These are phyloP conservation scores for Agonopterix alstromeriana DNA, from an alignment of 2,888 invertebrate genomes.

Conservation along the genomic window DNA sequence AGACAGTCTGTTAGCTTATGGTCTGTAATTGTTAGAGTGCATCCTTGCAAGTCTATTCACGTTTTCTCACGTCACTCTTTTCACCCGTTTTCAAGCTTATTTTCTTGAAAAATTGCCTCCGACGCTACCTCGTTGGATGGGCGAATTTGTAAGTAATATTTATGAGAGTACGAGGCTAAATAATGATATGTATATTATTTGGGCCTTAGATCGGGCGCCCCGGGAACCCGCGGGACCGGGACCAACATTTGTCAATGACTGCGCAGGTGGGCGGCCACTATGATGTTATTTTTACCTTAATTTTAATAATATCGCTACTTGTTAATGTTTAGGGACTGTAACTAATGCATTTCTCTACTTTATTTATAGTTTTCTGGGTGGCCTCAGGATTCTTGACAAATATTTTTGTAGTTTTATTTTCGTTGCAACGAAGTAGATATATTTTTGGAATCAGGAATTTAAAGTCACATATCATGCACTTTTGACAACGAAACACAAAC, in stretches of 20 bases:
- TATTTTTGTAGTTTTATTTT: background rate
- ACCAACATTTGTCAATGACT: conserved; percentile 65
- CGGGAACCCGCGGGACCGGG: conserved; percentile 34
- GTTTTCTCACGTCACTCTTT: conserved; percentile 12
- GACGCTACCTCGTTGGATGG: conserved; percentile 38
- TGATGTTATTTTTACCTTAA: conserved; percentile 57
- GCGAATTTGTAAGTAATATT: conserved; percentile 65
- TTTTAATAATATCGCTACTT: conserved; percentile 43
- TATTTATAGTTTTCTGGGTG: conserved; percentile 23
- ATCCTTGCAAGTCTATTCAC: conserved; percentile 5
- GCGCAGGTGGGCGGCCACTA: conserved; percentile 56
- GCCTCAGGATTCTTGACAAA: conserved; percentile 12
- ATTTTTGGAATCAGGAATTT: background rate
- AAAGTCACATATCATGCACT: background rate
- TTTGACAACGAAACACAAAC: no score
- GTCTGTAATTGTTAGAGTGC: background rate
- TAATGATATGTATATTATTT: conserved; percentile 72
- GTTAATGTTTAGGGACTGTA: conserved; percentile 14
- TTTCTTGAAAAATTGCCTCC: conserved; percentile 57
- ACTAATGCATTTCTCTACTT: conserved; percentile 2
- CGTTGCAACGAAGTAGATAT: background rate
- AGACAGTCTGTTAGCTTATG: background rate
- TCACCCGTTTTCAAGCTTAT: conserved; percentile 28
- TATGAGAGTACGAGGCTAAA: conserved; percentile 56
- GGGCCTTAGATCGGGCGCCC: conserved; percentile 40